These are phyloP conservation scores for Dipus sagitta DNA, from an alignment of 2,797 vertebrate species.

Conservation along the genomic window DNA sequence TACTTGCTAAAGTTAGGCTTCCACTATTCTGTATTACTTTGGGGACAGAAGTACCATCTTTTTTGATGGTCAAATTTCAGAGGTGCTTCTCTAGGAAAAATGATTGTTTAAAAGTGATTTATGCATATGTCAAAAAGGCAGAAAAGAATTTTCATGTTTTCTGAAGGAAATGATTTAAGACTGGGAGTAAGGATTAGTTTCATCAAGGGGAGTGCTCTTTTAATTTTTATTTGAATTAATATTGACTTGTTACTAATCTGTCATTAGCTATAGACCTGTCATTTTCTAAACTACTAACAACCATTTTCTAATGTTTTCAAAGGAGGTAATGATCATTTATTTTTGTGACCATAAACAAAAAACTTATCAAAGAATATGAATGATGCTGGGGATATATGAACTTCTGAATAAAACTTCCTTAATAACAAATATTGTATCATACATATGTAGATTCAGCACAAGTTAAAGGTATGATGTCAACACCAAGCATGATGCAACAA, in stretches of 20 bases:
- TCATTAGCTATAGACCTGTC: background rate
- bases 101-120: background rate
- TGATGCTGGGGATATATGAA: background rate
- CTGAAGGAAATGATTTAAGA: background rate
- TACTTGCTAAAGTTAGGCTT: background rate
- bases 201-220: background rate
- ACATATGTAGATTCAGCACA: background rate
- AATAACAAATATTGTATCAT: background rate
- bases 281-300: background rate
- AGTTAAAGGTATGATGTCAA: background rate
- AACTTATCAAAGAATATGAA: background rate
- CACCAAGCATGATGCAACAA: background rate
- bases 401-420: background rate
- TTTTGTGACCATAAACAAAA: background rate
- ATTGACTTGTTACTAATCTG: background rate
- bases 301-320: background rate
- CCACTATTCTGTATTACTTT: background rate
- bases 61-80: background rate
- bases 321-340: background rate
- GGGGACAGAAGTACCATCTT: background rate
- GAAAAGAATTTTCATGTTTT: background rate
- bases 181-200: background rate
- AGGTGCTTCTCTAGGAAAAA: background rate
- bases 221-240: background rate
- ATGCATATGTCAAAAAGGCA: background rate